Evolutionary conservation across 2,113 vertebrate species (phyloP).

Genomic region (Indicator maculatus): DNA sequence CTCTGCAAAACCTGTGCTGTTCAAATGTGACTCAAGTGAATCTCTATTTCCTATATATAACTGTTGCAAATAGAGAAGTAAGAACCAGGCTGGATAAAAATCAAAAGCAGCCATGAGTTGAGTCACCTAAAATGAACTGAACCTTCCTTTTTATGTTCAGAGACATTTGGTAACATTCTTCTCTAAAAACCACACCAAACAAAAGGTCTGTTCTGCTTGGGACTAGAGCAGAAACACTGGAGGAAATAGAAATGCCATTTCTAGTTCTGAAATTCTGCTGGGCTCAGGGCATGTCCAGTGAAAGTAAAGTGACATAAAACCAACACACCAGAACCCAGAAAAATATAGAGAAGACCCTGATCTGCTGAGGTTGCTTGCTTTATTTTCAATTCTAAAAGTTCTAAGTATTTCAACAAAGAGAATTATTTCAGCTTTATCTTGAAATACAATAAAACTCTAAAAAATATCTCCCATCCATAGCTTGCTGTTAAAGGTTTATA

Average conservation of each 20-base stretch:
- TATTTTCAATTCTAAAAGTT: background rate
- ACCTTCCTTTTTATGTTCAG: background rate
- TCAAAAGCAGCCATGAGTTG: conserved; percentile 19
- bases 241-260: background rate
- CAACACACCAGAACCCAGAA: background rate
- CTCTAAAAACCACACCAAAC: background rate
- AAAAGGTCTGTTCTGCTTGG: background rate
- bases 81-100: conserved; percentile 6
- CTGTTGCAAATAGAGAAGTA: background rate
- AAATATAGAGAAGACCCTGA: background rate
- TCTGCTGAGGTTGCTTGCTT: background rate
- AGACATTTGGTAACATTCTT: background rate
- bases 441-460: background rate
- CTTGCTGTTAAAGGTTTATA: background rate
- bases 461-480: background rate
- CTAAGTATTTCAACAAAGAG: background rate
- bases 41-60: background rate
- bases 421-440: background rate
- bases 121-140: background rate
- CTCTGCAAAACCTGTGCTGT: background rate
- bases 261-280: background rate
- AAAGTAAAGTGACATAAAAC: background rate
- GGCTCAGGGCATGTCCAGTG: background rate
- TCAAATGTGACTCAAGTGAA: background rate
- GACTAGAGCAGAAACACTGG: background rate